Evolutionary conservation across 1,140 invertebrate species (phyloP).

Genomic region (Argopecten irradians): DNA sequence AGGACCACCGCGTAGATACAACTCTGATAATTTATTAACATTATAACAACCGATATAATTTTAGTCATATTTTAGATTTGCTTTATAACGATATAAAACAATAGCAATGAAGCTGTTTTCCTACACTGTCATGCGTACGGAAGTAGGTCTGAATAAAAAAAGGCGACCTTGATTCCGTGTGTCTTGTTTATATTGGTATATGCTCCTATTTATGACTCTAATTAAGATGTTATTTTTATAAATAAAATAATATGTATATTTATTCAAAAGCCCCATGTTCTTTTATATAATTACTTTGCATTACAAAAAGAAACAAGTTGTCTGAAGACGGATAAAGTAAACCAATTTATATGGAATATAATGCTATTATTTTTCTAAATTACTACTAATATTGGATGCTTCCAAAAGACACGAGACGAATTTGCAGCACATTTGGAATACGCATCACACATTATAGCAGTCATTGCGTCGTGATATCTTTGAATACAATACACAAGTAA

Average conservation of each 20-base stretch:
- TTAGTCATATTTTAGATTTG: neutral
- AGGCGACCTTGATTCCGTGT: neutral
- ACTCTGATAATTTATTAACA: neutral
- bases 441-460: no score
- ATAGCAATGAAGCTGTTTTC: neutral
- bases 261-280: neutral
- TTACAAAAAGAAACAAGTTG: no score
- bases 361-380: no score
- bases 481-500: no score
- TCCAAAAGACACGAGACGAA: no score
- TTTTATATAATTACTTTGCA: neutral
- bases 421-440: no score
- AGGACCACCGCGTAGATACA: neutral
- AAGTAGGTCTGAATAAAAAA: neutral
- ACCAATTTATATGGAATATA: no score
- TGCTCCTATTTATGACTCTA: neutral
- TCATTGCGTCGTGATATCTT: no score
- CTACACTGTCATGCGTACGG: no score
- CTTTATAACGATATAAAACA: neutral
- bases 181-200: neutral
- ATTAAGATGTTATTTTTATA: neutral
- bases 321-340: no score
- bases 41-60: neutral
- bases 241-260: neutral
- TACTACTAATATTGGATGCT: no score